Conservation (phyloP, 2,113 vertebrate genomes). For the Mesoclemmys tuberculata region DNA sequence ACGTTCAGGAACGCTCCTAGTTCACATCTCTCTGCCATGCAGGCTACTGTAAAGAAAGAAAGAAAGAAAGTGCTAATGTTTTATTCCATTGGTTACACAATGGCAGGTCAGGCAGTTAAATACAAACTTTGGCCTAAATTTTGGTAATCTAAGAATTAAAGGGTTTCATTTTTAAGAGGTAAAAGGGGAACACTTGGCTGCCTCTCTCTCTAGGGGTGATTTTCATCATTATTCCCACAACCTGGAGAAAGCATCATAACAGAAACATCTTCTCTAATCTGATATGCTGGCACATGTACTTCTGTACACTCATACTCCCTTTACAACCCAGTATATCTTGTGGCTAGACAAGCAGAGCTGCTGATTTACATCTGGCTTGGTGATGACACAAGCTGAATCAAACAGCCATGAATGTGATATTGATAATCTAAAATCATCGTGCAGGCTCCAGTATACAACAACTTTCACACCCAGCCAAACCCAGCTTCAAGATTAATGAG, state of each 20-base stretch:
- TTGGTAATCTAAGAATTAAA: neutral
- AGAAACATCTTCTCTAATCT: neutral
- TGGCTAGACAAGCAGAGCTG: constrained; percentile 13
- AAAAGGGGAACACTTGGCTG: neutral
- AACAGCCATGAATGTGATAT: neutral
- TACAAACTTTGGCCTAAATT: neutral
- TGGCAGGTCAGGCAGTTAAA: neutral
- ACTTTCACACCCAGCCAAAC: neutral
- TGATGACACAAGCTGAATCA: neutral
- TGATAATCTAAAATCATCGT: neutral
- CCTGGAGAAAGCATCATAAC: constrained; percentile 38
- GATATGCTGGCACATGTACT: neutral
- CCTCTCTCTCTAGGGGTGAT: neutral
- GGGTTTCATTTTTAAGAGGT: neutral
- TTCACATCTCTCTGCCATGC: neutral
- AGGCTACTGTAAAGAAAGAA: neutral
- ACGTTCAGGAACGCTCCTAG: neutral
- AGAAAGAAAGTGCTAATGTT: neutral
- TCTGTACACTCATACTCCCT: constrained; percentile 15
- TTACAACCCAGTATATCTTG: neutral
- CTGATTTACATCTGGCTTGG: neutral
- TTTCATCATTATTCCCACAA: neutral
- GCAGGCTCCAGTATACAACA: neutral
- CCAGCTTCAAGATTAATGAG: neutral
- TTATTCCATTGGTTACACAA: neutral